Evolutionary conservation across 2,888 invertebrate species (phyloP).

Genomic region (Colletes collaris): DNA sequence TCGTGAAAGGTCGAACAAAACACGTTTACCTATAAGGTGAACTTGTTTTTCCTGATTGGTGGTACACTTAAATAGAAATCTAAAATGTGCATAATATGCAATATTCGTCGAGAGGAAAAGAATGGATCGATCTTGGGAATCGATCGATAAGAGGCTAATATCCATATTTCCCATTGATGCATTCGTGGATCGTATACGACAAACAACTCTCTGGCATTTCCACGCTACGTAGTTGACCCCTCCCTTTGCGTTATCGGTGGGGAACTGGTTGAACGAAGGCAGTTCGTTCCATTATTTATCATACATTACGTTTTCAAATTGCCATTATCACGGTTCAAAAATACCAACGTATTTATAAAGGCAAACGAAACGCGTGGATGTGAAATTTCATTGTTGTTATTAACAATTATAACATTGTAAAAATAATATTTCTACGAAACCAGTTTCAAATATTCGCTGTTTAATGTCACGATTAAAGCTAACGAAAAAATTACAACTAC

Average conservation of each 20-base stretch:
- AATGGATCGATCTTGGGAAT: no score
- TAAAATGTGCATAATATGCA: no score
- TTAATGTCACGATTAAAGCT: no score
- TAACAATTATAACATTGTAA: no score
- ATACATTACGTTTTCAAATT: slow-evolving; percentile 19
- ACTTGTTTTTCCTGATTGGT: neutral
- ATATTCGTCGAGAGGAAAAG: no score
- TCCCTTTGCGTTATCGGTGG: slow-evolving; percentile 5
- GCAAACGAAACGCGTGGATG: no score
- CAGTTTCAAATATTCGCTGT: no score
- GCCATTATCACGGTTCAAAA: slow-evolving; percentile 6
- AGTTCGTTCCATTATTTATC: slow-evolving; percentile 31
- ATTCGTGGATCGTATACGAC: neutral
- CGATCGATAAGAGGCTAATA: neutral
- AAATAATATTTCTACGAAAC: no score
- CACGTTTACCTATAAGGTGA: slow-evolving; percentile 1
- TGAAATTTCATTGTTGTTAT: no score
- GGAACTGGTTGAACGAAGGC: slow-evolving; percentile 11
- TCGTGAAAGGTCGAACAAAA: neutral
- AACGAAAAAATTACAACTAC: no score
- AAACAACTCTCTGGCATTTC: slow-evolving; percentile 30
- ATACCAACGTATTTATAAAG: neutral
- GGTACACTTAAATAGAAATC: neutral
- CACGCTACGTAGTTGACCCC: slow-evolving; percentile 25
- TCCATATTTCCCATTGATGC: slow-evolving; percentile 7